A percentile compares a stretch with the other conserved stretches of the same genome.
Evolutionary conservation across 2,113 vertebrate genomes (phyloP).

Genomic region (Pongo pygmaeus): DNA sequence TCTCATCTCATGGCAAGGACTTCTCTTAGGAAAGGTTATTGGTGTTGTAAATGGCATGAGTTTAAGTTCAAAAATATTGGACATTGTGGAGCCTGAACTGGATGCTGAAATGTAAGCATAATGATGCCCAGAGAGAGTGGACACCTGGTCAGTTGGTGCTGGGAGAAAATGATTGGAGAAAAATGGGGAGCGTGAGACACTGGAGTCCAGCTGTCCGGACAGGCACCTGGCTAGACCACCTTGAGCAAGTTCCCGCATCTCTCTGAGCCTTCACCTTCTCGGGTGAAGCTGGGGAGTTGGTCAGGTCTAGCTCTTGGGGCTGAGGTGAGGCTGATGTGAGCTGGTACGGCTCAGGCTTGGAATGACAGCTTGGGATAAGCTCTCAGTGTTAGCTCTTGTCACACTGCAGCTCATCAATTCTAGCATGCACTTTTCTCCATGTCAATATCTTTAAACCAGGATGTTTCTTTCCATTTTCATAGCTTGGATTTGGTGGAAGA

Average conservation of each 20-base stretch:
- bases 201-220: neutral
- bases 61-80: neutral
- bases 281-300: rapidly evolving
- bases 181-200: rapidly evolving
- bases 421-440: neutral
- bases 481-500: neutral
- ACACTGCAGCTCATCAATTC: neutral
- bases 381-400: neutral
- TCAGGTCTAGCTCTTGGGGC: rapidly evolving
- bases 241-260: rapidly evolving
- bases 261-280: neutral
- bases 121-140: rapidly evolving
- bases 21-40: neutral
- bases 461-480: neutral
- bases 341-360: neutral
- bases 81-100: neutral
- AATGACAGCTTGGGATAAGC: rapidly evolving
- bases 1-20: neutral
- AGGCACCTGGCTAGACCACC: rapidly evolving
- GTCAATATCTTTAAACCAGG: neutral
- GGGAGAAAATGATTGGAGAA: neutral
- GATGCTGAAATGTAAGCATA: neutral
- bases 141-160: neutral
- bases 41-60: neutral
- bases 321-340: neutral